These are phyloP conservation scores for Bombus terrestris DNA, from an alignment of 1,140 invertebrate species.

Conservation along the genomic window DNA sequence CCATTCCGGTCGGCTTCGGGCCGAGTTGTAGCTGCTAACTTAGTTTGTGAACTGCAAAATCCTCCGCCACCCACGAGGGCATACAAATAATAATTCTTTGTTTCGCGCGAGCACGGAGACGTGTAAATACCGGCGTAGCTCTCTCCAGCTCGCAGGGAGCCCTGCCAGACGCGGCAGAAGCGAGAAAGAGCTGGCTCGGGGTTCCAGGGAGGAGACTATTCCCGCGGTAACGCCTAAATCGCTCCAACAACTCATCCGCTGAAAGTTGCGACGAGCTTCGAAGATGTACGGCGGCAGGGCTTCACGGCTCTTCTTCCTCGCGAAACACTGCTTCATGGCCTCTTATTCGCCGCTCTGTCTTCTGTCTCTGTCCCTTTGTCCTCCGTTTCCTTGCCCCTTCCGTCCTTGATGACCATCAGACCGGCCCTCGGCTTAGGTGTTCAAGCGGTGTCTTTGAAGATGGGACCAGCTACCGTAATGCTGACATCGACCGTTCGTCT, in stretches of 20 bases:
- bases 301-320: conserved; percentile 43
- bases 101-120: conserved; percentile 77
- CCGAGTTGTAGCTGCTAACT: conserved; percentile 78
- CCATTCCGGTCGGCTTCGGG: conserved; percentile 43
- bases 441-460: neutral
- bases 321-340: conserved; percentile 43
- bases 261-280: conserved; percentile 80
- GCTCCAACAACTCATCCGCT: conserved; percentile 81
- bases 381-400: neutral
- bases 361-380: neutral
- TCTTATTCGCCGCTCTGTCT: conserved; percentile 44
- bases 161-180: conserved; percentile 44
- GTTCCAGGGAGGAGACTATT: conserved; percentile 71
- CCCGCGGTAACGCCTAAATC: conserved; percentile 79
- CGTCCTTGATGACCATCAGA: neutral
- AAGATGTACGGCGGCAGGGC: conserved; percentile 75
- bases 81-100: conserved; percentile 83
- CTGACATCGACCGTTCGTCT: neutral
- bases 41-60: conserved; percentile 82
- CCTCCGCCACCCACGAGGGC: conserved; percentile 76
- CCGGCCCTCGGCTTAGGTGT: neutral
- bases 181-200: conserved; percentile 46
- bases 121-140: conserved; percentile 78
- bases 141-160: conserved; percentile 64
- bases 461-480: no score